These are phyloP conservation scores for Oncorhynchus clarkii DNA, from an alignment of 2,113 vertebrate genomes.

Conservation along the genomic window DNA sequence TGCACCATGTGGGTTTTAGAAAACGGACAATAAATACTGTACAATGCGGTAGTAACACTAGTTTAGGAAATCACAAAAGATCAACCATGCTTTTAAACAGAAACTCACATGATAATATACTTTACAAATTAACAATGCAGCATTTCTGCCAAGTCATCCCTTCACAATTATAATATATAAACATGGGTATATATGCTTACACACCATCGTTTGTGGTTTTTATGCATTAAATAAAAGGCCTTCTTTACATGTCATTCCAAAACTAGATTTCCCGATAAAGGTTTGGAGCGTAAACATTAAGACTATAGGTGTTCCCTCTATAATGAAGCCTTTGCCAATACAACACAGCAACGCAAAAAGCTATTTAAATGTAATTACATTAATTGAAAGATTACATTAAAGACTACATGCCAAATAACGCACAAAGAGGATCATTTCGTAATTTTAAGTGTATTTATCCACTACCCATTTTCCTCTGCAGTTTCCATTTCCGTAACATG, in stretches of 20 bases:
- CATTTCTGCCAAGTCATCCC: constrained; percentile 53
- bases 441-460: neutral
- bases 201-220: constrained; percentile 2
- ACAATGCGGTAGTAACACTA: constrained; percentile 70
- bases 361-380: constrained; percentile 21
- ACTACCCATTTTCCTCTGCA: neutral
- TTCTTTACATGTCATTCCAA: constrained; percentile 54
- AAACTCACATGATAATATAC: constrained; percentile 48
- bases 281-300: constrained; percentile 50
- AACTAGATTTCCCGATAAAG: constrained; percentile 63
- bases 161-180: constrained; percentile 51
- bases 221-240: constrained; percentile 74
- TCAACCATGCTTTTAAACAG: constrained; percentile 60
- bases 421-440: constrained; percentile 28
- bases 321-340: constrained; percentile 24
- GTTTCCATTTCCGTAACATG: neutral
- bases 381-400: neutral
- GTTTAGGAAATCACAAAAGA: constrained; percentile 62
- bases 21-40: constrained; percentile 80
- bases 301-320: constrained; percentile 31
- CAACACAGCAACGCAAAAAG: constrained; percentile 13
- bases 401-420: constrained; percentile 10
- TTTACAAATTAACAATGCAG: constrained; percentile 54
- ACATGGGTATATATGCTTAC: constrained; percentile 25
- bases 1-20: constrained; percentile 66